phyloP scores from a whole-genome alignment of 2,797 vertebrate species.

The Apodemus agrarius region DNA sequence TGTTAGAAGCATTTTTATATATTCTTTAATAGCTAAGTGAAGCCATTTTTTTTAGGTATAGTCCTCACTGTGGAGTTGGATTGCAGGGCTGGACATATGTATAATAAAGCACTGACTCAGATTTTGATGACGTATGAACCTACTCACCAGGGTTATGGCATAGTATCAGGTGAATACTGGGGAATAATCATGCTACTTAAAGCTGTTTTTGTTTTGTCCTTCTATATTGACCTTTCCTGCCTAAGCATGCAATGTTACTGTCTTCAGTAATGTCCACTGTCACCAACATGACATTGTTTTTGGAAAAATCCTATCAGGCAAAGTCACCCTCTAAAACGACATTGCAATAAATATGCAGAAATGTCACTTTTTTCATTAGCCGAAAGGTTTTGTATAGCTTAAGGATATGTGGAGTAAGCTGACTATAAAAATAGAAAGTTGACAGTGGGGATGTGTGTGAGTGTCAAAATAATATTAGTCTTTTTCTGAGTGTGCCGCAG shows the following conservation, averaged over 20 bases:
- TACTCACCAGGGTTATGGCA: background rate
- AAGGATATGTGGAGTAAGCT: conserved; percentile 88
- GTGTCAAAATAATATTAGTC: conserved; percentile 92
- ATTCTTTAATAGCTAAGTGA: background rate
- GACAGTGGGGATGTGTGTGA: conserved; percentile 90
- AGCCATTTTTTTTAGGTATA: background rate
- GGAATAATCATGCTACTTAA: conserved; percentile 45
- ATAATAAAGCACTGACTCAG: background rate
- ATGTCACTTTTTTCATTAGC: conserved; percentile 90
- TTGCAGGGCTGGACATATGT: background rate
- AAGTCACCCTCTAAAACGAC: conserved; percentile 88
- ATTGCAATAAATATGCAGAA: conserved; percentile 89
- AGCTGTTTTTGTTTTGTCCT: conserved; percentile 81
- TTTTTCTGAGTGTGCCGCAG: conserved; percentile 89
- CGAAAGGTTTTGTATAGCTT: conserved; percentile 91
- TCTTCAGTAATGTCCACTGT: conserved; percentile 81
- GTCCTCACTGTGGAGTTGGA: background rate
- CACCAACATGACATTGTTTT: conserved; percentile 86
- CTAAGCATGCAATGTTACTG: conserved; percentile 80
- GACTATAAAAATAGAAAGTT: conserved; percentile 91
- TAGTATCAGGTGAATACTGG: background rate
- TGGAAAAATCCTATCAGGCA: conserved; percentile 86
- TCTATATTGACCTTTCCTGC: conserved; percentile 84
- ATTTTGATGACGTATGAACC: background rate
- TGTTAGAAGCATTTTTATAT: background rate